Percentiles rank a stretch among this genome's conserved stretches.
Evolutionary conservation across 2,797 vertebrate genomes (phyloP).

Genomic region (Clarias laeviceps): DNA sequence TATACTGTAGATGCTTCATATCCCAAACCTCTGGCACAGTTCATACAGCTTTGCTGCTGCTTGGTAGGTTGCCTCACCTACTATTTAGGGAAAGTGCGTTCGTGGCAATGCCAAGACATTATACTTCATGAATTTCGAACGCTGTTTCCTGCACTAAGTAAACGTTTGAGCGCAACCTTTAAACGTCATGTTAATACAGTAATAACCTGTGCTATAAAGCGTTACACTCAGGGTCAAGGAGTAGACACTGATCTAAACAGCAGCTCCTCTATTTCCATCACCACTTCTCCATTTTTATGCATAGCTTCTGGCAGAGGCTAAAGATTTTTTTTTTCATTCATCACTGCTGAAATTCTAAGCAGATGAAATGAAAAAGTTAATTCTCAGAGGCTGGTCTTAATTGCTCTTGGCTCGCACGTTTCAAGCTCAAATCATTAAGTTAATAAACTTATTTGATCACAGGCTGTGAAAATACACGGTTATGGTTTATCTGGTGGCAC

Average conservation of each 20-base stretch:
- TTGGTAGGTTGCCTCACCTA: slow-evolving; percentile 26
- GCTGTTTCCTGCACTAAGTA: background rate
- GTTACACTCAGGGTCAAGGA: background rate
- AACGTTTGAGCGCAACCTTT: background rate
- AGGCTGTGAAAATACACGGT: background rate
- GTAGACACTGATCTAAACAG: background rate
- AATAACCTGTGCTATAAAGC: background rate
- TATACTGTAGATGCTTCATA: slow-evolving; percentile 17
- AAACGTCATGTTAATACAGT: background rate
- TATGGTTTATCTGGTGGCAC: background rate
- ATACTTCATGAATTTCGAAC: background rate
- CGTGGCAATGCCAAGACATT: background rate
- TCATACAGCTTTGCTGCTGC: slow-evolving; percentile 3
- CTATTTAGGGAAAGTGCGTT: slow-evolving; percentile 43
- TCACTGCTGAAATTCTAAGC: background rate
- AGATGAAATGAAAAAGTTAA: background rate
- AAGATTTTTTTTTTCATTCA: background rate
- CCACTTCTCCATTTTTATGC: background rate
- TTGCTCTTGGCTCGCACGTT: background rate
- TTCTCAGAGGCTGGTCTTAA: background rate
- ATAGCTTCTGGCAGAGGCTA: background rate
- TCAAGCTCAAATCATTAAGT: background rate
- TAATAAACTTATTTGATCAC: background rate
- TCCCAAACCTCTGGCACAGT: background rate
- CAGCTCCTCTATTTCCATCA: background rate